Evolutionary conservation across 2,888 invertebrate genomes (phyloP).

Genomic region (Ectemnius cavifrons): DNA sequence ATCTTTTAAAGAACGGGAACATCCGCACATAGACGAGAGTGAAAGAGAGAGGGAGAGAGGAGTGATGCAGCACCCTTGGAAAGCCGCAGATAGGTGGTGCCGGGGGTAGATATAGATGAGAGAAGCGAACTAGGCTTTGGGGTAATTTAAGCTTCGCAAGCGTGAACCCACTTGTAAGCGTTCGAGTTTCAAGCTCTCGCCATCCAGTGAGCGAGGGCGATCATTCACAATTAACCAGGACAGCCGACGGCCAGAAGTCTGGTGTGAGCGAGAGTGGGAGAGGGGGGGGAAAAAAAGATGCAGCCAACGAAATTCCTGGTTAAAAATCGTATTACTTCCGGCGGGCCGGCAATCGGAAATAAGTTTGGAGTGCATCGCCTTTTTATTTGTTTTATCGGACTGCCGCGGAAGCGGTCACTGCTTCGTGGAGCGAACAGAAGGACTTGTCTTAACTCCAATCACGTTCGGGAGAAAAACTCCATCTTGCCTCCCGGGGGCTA

Average conservation of each 20-base stretch:
- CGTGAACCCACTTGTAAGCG: slow-evolving; percentile 10
- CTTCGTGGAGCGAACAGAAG: slow-evolving; percentile 16
- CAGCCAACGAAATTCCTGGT: slow-evolving; percentile 15
- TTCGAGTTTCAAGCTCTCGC: slow-evolving; percentile 12
- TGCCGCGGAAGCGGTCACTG: slow-evolving; percentile 15
- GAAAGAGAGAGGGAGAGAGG: not conserved
- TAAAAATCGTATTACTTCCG: slow-evolving; percentile 30
- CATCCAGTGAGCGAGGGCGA: slow-evolving; percentile 15
- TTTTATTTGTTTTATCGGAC: slow-evolving; percentile 32
- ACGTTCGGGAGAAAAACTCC: slow-evolving; percentile 52
- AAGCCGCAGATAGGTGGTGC: not conserved
- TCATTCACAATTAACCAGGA: slow-evolving; percentile 26
- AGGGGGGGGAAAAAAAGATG: not conserved
- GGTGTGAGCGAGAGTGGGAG: no score
- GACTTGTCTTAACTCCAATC: slow-evolving; percentile 59
- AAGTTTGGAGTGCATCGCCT: slow-evolving; percentile 11
- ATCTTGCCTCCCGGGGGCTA: slow-evolving; percentile 49
- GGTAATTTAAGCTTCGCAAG: slow-evolving; percentile 16
- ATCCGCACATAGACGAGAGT: not conserved
- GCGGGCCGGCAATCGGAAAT: not conserved
- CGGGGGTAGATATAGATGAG: slow-evolving; percentile 5
- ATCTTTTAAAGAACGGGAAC: slow-evolving; percentile 3
- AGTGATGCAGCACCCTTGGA: no score
- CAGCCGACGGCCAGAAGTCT: not conserved
- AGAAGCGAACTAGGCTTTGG: not conserved